Evolutionary conservation across 2,797 vertebrate genomes (phyloP), one percentile per base, ranked within the genome.

Genomic region (Ctenopoma multispine): DNA sequence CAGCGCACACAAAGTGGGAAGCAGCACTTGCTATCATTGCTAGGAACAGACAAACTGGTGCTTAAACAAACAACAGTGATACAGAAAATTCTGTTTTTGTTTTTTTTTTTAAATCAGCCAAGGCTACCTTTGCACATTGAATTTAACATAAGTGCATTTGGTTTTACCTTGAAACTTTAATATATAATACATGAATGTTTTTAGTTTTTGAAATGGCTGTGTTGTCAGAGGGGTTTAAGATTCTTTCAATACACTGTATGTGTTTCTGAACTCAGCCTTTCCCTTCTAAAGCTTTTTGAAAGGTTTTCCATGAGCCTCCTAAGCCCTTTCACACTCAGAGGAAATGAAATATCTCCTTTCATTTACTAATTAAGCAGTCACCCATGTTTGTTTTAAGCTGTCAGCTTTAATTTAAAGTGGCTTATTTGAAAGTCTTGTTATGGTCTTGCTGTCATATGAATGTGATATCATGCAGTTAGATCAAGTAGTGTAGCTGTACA

Each of bases 291-390:
- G 80, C 80, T 80, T 74, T 83, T 75, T 83, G 66, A 90, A 84
- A 84, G 87, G 59, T 88, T 91, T 82, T 84, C 82, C 70, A 63
- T 78, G 83, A 86, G 84, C 72, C 86, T 89, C 76, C 83, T 83
- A 83, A 89, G 82, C 80, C 84, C 88, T 89, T 88, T 89, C 82
- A 83, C 88, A 83, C 87, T 90, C 72, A 1, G 81, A 91, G 87
- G 86, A 91, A 93, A 93, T 91, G 81, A 92, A 93, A 93, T 92
- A 92, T 92, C 90, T 90, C 84, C 91, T 93, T 93, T 94, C 89
- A 92, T 93, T 92, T 87, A 90, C 89, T 93, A 93, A 94, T 94
- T 94, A 93, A 90, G 90, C 90, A 92, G 90, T 92, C 86, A 86
- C 86, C 89, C 84, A 60, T 92, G 90, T 93, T 94, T 94, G 90